phyloP scores from a whole-genome alignment of 2,113 vertebrate genomes.

The Cygnus buccinator region DNA sequence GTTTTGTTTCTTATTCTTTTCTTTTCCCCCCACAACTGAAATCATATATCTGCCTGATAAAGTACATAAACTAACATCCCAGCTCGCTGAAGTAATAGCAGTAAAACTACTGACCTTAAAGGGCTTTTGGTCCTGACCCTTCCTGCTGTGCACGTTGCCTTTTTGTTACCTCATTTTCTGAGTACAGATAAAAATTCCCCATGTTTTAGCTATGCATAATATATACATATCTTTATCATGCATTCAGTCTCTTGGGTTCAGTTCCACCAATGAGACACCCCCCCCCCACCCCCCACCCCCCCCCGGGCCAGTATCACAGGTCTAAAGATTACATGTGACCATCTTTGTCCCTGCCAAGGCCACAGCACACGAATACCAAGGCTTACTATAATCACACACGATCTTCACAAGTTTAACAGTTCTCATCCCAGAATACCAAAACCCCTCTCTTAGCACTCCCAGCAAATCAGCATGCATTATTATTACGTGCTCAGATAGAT shows the following conservation, averaged over 20 bases:
- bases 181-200: not conserved
- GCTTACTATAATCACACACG: not conserved
- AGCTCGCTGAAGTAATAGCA: not conserved
- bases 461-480: constrained; percentile 38
- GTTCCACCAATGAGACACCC: not conserved
- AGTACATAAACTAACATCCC: not conserved
- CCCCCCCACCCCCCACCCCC: not conserved
- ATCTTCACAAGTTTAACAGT: constrained; percentile 9
- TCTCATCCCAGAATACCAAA: not conserved
- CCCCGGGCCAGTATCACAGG: not conserved
- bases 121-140: not conserved
- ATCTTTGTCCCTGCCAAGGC: not conserved
- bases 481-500: constrained; percentile 25
- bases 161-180: not conserved
- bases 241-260: not conserved
- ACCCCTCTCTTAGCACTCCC: not conserved
- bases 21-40: not conserved
- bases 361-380: not conserved
- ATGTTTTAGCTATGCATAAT: not conserved
- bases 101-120: not conserved
- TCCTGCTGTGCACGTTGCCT: not conserved
- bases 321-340: not conserved
- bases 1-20: not conserved
- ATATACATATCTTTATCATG: not conserved
- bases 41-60: not conserved